Percentiles rank a stretch among this genome's conserved stretches.
Conservation (phyloP, 2,888 invertebrate species). For the Orthosia gracilis region DNA sequence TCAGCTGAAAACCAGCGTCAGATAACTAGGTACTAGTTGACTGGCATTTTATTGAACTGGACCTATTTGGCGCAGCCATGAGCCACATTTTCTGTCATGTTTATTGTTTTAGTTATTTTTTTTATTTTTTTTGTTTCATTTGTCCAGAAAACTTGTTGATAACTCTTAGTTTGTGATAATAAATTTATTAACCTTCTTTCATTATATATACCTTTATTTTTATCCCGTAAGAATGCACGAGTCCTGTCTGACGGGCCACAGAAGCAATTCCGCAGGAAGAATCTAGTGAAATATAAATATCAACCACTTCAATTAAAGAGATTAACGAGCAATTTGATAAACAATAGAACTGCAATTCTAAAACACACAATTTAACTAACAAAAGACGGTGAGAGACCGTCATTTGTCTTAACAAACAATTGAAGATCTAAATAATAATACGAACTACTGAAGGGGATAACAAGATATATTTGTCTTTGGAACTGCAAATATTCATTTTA, state of each 20-base stretch:
- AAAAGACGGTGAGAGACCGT: slow-evolving; percentile 58
- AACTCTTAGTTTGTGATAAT: no score
- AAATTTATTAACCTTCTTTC: no score
- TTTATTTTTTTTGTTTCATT: no score
- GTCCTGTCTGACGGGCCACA: background rate
- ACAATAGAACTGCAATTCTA: slow-evolving; percentile 45
- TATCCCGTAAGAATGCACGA: no score
- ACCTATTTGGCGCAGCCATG: no score
- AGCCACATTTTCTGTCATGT: no score
- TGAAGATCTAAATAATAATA: slow-evolving; percentile 57
- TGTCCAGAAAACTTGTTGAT: no score
- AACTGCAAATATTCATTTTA: slow-evolving; percentile 6
- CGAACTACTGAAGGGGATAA: slow-evolving; percentile 65
- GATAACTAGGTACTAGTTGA: no score
- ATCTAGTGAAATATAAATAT: slow-evolving; percentile 19
- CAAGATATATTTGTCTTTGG: background rate
- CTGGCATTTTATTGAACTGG: no score
- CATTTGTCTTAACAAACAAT: slow-evolving; percentile 62
- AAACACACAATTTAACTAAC: slow-evolving; percentile 56
- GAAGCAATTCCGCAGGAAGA: background rate
- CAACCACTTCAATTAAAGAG: slow-evolving; percentile 45
- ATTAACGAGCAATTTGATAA: slow-evolving; percentile 30
- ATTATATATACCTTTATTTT: no score
- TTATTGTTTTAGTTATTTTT: no score
- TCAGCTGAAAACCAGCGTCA: no score